These are phyloP conservation scores for Gobionotothen gibberifrons DNA, from an alignment of 2,797 vertebrate genomes.

Conservation along the genomic window DNA sequence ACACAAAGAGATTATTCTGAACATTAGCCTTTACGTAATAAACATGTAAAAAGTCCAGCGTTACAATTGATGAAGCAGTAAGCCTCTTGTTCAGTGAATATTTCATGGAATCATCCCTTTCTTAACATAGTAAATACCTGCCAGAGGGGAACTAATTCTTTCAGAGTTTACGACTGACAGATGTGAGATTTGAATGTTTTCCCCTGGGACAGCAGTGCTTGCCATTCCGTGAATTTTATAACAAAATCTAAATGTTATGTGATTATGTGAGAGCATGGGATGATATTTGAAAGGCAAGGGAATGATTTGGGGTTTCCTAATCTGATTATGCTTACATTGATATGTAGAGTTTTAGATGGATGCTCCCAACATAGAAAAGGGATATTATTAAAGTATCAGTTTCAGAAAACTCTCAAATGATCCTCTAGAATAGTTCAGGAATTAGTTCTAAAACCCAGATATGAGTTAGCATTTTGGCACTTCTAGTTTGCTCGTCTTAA, in stretches of 20 bases:
- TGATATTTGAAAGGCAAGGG: conserved; percentile 20
- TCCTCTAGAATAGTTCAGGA: too few relatives aligned
- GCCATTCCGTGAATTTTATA: conserved; percentile 25
- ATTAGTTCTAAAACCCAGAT: too few relatives aligned
- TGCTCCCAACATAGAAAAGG: neutral
- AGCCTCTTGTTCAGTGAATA: conserved; percentile 46
- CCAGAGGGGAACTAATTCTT: conserved; percentile 4
- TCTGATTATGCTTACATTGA: conserved; percentile 41
- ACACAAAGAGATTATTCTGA: conserved; percentile 59
- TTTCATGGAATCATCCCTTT: conserved; percentile 31
- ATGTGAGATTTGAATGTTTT: conserved; percentile 36
- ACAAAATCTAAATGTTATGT: conserved; percentile 31
- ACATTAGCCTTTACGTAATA: conserved; percentile 57
- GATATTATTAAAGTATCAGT: neutral
- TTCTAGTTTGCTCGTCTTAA: too few relatives aligned
- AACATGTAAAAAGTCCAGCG: conserved; percentile 35
- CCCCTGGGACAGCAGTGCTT: neutral
- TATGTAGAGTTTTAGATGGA: conserved; percentile 4
- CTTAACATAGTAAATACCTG: conserved; percentile 54
- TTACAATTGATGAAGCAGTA: conserved; percentile 52
- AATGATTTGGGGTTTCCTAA: conserved; percentile 34
- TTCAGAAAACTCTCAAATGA: too few relatives aligned
- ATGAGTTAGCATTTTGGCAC: too few relatives aligned
- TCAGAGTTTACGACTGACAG: conserved; percentile 25
- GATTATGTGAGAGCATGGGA: conserved; percentile 42